A percentile compares a stretch with the other conserved stretches of the same genome.
Evolutionary conservation across 2,113 vertebrate species (phyloP).

Genomic region (Macaca nemestrina): DNA sequence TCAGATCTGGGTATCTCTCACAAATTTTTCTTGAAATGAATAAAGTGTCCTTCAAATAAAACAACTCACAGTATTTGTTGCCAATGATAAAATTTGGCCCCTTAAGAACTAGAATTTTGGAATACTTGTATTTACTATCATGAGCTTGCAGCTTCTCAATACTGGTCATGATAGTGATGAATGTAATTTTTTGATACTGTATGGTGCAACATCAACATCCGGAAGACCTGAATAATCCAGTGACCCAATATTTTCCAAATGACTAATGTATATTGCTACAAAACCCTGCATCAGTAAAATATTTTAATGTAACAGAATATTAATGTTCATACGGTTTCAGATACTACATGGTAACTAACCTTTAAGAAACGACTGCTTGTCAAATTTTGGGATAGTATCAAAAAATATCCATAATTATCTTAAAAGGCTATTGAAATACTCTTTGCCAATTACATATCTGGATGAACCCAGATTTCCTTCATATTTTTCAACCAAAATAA

Average conservation of each 20-base stretch:
- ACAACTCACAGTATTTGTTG: background rate
- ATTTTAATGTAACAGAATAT: constrained; percentile 6
- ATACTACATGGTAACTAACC: background rate
- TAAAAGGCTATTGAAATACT: background rate
- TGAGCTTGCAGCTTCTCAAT: background rate
- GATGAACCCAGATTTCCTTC: background rate
- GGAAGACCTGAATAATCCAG: background rate
- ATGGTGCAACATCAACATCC: background rate
- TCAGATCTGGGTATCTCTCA: background rate
- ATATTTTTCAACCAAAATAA: background rate
- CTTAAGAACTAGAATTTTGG: background rate
- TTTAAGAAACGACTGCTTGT: background rate
- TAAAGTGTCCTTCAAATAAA: background rate
- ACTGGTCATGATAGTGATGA: background rate
- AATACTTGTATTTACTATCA: background rate
- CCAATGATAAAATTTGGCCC: background rate
- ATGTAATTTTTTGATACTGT: background rate
- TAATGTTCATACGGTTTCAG: background rate
- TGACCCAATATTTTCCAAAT: background rate
- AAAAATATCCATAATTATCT: background rate
- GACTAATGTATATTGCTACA: background rate
- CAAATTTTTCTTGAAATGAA: background rate
- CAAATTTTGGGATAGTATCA: background rate
- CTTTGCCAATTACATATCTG: background rate
- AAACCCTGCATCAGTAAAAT: background rate